Conservation (phyloP, 2,797 vertebrate species). For the Dallia pectoralis region DNA sequence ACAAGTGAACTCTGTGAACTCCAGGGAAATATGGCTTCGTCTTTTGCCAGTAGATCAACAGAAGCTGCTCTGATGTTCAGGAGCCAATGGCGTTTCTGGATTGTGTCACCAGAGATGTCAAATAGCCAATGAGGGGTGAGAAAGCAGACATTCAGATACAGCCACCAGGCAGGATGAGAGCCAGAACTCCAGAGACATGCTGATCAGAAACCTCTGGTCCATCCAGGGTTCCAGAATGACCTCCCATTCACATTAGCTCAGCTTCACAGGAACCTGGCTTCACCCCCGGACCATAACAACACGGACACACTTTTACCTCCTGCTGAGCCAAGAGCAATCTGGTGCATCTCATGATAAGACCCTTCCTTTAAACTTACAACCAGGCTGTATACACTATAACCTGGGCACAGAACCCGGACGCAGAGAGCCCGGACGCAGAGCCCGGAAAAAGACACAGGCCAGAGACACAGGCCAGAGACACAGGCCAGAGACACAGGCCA, state of each 20-base stretch:
- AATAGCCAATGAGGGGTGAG: conserved; percentile 38
- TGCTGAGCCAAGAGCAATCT: conserved; percentile 53
- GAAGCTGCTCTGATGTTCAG: conserved; percentile 11
- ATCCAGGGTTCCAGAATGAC: conserved; percentile 45
- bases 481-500: not conserved
- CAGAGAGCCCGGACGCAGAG: not conserved
- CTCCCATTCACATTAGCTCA: conserved; percentile 57
- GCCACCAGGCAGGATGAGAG: no score
- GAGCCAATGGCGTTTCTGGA: conserved; percentile 20
- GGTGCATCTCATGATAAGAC: conserved; percentile 56
- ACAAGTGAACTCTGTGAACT: no score
- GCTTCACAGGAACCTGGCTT: not conserved
- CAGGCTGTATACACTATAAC: not conserved
- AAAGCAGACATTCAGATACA: conserved; percentile 37
- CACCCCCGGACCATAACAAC: conserved; percentile 4
- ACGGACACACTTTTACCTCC: conserved; percentile 51
- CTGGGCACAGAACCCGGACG: not conserved
- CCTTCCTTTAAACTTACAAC: conserved; percentile 32
- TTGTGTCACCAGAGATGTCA: conserved; percentile 31
- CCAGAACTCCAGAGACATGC: conserved; percentile 63
- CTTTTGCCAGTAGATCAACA: not conserved
- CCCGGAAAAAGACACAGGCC: not conserved
- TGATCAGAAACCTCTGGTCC: conserved; percentile 52
- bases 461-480: not conserved
- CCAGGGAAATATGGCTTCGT: no score